Percentiles rank a stretch among this genome's conserved stretches.
Conservation (phyloP, 1,140 invertebrate species). For the Stegodyphus dumicola region DNA sequence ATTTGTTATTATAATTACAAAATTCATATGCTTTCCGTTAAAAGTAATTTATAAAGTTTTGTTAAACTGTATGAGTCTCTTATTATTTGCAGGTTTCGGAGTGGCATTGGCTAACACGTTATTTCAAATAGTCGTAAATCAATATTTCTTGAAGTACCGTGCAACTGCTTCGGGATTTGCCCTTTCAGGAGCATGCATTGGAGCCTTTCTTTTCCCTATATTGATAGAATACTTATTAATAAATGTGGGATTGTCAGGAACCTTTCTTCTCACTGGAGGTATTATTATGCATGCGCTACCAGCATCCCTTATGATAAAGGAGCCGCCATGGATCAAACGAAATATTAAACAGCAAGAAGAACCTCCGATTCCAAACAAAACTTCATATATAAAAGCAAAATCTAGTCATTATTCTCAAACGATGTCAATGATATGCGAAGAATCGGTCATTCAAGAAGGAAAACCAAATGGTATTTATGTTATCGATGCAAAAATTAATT, state of each 20-base stretch:
- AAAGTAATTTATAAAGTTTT: too few species aligned
- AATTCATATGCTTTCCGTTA: too few species aligned
- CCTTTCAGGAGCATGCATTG: slow-evolving; percentile 66
- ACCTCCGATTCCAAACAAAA: too few species aligned
- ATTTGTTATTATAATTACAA: too few species aligned
- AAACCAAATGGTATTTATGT: too few species aligned
- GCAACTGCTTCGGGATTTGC: slow-evolving; percentile 61
- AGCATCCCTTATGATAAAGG: slow-evolving; percentile 79
- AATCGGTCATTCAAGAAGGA: too few species aligned
- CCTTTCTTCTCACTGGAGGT: slow-evolving; percentile 79
- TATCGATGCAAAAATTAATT: too few species aligned
- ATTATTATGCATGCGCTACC: slow-evolving; percentile 86
- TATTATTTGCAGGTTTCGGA: background rate
- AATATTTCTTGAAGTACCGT: slow-evolving; percentile 38
- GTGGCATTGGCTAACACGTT: background rate
- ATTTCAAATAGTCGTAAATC: slow-evolving; percentile 42
- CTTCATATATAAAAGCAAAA: too few species aligned
- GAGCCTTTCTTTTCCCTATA: slow-evolving; percentile 67
- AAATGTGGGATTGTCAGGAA: slow-evolving; percentile 62
- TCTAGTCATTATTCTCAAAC: too few species aligned
- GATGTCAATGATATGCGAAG: too few species aligned
- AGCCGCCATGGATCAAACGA: slow-evolving; percentile 64
- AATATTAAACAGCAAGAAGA: background rate
- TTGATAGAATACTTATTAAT: slow-evolving; percentile 63
- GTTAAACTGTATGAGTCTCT: background rate